Evolutionary conservation across 2,888 invertebrate genomes (phyloP).

Genomic region (Automeris io): DNA sequence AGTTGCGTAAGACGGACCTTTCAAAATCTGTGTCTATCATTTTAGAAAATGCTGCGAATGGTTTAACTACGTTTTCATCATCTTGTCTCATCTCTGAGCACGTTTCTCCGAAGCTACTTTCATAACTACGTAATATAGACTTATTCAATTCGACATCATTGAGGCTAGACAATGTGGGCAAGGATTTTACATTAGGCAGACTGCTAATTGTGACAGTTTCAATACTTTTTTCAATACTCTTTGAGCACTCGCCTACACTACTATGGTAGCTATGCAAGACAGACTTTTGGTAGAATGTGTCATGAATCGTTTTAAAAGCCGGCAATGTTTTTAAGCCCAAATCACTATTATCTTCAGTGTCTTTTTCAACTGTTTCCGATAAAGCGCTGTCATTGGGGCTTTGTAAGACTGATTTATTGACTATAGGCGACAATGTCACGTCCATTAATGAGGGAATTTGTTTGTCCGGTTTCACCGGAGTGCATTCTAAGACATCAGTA

Average conservation of each 20-base stretch:
- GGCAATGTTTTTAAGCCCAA: constrained; percentile 34
- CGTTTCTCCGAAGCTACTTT: constrained; percentile 36
- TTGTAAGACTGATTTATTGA: constrained; percentile 55
- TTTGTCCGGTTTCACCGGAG: constrained; percentile 54
- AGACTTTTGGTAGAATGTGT: constrained; percentile 46
- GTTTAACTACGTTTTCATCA: constrained; percentile 20
- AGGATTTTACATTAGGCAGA: constrained; percentile 26
- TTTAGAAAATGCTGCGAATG: constrained; percentile 28
- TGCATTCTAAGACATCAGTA: constrained; percentile 45
- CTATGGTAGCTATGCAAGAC: constrained; percentile 55
- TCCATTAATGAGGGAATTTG: constrained; percentile 47
- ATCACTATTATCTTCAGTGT: constrained; percentile 31
- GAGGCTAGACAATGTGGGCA: constrained; percentile 42
- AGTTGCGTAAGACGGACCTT: constrained; percentile 47
- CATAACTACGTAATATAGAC: constrained; percentile 47
- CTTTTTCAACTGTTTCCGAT: constrained; percentile 32
- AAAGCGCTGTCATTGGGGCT: constrained; percentile 47
- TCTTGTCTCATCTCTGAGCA: constrained; percentile 29
- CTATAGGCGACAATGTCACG: constrained; percentile 60
- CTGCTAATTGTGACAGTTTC: constrained; percentile 14
- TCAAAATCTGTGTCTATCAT: constrained; percentile 42
- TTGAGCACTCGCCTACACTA: constrained; percentile 36
- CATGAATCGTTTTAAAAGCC: constrained; percentile 44
- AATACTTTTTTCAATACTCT: constrained; percentile 28
- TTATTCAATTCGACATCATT: constrained; percentile 44